A percentile compares a stretch with the other conserved stretches of the same genome.
Evolutionary conservation across 2,888 invertebrate species (phyloP).

Genomic region (Habroteleia sp.): DNA sequence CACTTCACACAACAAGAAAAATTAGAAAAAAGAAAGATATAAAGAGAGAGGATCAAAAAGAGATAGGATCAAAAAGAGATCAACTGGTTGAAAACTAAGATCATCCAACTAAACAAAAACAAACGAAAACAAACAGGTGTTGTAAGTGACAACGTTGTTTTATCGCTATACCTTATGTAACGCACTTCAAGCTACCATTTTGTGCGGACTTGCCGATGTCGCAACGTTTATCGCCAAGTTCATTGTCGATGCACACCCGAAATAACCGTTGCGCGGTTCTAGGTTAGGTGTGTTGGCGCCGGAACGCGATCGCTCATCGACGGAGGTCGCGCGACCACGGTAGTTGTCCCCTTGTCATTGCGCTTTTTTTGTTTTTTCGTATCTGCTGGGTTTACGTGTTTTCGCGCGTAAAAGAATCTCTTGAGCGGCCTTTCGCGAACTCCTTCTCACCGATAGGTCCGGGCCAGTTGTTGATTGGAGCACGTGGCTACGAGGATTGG

Average conservation of each 20-base stretch:
- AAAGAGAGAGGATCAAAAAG: too few species aligned
- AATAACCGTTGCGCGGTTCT: conserved; percentile 6
- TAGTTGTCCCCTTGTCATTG: neutral
- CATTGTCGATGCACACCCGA: conserved; percentile 20
- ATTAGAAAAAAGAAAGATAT: too few species aligned
- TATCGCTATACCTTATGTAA: conserved; percentile 36
- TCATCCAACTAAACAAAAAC: conserved; percentile 1
- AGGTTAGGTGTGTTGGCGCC: conserved; percentile 10
- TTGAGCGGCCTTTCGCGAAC: too few species aligned
- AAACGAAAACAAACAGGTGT: conserved; percentile 20
- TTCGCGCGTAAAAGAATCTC: too few species aligned
- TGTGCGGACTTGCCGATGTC: conserved; percentile 1
- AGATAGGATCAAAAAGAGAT: too few species aligned
- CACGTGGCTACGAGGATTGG: neutral
- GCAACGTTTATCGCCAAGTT: conserved; percentile 24
- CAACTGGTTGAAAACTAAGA: too few species aligned
- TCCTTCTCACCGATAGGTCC: neutral
- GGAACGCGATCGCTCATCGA: neutral
- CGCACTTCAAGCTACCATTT: conserved; percentile 30
- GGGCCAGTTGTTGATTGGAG: neutral
- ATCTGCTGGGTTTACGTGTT: too few species aligned
- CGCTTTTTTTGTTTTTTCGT: neutral
- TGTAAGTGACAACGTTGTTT: neutral
- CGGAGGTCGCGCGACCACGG: neutral
- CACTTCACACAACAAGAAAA: too few species aligned